These are phyloP conservation scores for Bufo gargarizans DNA, from an alignment of 2,113 vertebrate species.

Conservation along the genomic window DNA sequence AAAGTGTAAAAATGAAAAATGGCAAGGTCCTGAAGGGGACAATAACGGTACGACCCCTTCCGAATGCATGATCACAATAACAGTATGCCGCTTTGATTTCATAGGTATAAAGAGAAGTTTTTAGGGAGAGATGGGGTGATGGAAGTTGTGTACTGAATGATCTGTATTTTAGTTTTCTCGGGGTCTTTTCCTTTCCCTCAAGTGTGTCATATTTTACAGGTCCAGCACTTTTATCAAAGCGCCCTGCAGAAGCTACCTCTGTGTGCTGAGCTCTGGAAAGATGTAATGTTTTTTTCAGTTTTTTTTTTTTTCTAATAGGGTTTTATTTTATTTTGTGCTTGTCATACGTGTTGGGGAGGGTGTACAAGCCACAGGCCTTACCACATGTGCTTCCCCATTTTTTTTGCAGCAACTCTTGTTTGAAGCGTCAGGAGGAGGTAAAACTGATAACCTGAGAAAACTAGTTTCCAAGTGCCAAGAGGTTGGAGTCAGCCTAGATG, in stretches of 20 bases:
- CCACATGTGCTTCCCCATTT: slow-evolving; percentile 83
- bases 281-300: slow-evolving; percentile 92
- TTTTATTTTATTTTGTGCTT: slow-evolving; percentile 76
- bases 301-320: slow-evolving; percentile 75
- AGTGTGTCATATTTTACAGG: slow-evolving; percentile 76
- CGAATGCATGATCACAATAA: too few species aligned
- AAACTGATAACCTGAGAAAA: slow-evolving; percentile 90
- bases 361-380: slow-evolving; percentile 74
- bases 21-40: too few species aligned
- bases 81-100: too few species aligned
- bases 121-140: too few species aligned
- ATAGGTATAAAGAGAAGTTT: too few species aligned
- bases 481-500: slow-evolving; percentile 94
- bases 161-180: too few species aligned
- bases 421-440: slow-evolving; percentile 91
- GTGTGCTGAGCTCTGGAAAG: slow-evolving; percentile 94
- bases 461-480: slow-evolving; percentile 93
- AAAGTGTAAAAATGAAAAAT: too few species aligned
- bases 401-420: slow-evolving; percentile 91
- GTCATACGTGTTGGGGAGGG: slow-evolving; percentile 81
- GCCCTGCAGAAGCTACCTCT: slow-evolving; percentile 92
- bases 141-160: too few species aligned
- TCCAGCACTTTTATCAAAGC: slow-evolving; percentile 89
- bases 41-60: too few species aligned
- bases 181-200: background rate